Evolutionary conservation across 2,113 vertebrate species (phyloP).

Genomic region (Cryptoleucopteryx plumbea): DNA sequence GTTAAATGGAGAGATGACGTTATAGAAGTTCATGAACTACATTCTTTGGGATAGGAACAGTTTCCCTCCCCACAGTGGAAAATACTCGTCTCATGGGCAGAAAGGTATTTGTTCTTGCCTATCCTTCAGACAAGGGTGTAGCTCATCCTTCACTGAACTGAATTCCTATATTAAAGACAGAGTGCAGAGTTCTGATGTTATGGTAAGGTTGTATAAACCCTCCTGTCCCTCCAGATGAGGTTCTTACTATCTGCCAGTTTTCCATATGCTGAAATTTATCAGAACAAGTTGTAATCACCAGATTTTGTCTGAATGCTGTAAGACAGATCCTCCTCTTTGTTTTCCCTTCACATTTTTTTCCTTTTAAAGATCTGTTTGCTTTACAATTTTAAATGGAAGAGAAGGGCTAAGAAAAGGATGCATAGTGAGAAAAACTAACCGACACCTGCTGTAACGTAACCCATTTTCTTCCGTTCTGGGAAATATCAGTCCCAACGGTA

Average conservation of each 20-base stretch:
- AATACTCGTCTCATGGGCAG: not conserved
- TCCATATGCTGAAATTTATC: not conserved
- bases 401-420: not conserved
- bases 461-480: not conserved
- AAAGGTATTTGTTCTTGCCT: not conserved
- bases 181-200: not conserved
- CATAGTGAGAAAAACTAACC: not conserved
- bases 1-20: not conserved
- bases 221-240: not conserved
- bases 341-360: not conserved
- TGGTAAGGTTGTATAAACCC: not conserved
- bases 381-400: not conserved
- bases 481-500: not conserved
- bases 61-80: not conserved
- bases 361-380: not conserved
- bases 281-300: not conserved
- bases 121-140: not conserved
- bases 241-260: not conserved
- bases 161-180: not conserved
- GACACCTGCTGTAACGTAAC: not conserved
- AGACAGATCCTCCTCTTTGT: not conserved
- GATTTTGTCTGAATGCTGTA: not conserved
- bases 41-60: not conserved
- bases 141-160: not conserved
- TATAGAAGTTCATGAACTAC: not conserved